Conservation (phyloP, 2,113 vertebrate species). For the Corynorhinus townsendii region DNA sequence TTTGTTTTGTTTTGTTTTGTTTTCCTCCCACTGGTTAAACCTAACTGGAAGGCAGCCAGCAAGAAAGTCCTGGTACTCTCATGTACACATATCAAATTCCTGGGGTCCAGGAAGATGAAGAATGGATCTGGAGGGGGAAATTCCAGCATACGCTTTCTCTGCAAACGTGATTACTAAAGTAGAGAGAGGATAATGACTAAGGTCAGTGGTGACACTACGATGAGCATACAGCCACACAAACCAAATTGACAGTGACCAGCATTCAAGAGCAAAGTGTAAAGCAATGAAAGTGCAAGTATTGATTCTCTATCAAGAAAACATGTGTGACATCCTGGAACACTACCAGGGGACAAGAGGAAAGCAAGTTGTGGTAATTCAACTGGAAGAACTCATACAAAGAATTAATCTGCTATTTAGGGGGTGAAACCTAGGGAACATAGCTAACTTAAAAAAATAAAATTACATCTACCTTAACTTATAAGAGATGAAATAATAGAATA, state of each 20-base stretch:
- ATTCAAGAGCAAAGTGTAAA: neutral
- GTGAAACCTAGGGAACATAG: neutral
- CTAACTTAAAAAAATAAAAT: neutral
- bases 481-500: neutral
- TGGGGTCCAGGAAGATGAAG: neutral
- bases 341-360: neutral
- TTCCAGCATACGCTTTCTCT: neutral
- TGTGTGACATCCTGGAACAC: neutral
- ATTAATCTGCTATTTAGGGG: neutral
- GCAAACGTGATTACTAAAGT: neutral
- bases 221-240: neutral
- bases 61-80: neutral
- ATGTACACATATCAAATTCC: neutral
- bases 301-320: slow-evolving; percentile 5
- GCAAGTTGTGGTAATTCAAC: neutral
- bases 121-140: neutral
- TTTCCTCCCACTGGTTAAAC: neutral
- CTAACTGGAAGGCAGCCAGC: neutral
- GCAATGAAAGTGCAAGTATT: neutral
- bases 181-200: neutral
- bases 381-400: neutral
- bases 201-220: neutral
- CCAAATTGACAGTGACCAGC: neutral
- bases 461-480: neutral
- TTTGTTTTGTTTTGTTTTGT: too few relatives aligned